Evolutionary conservation across 1,140 invertebrate genomes (phyloP).

Genomic region (Oppia nitens): DNA sequence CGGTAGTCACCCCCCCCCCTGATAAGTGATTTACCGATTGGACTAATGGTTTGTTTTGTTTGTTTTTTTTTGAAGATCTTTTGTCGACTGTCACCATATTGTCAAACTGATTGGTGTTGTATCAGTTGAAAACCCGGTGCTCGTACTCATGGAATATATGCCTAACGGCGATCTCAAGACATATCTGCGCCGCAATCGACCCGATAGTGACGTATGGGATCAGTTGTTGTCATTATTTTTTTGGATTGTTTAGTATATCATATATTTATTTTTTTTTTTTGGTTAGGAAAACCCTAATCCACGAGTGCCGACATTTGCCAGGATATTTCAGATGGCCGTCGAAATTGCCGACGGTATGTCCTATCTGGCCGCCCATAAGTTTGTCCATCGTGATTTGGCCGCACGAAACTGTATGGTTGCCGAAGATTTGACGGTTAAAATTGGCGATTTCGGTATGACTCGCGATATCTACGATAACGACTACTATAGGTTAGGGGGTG

Average conservation of each 20-base stretch:
- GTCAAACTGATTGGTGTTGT: slow-evolving; percentile 84
- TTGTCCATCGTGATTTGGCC: slow-evolving; percentile 89
- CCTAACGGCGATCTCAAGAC: slow-evolving; percentile 79
- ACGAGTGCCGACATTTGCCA: not conserved
- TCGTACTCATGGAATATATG: slow-evolving; percentile 97
- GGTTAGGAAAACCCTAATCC: not conserved
- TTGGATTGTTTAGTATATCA: slow-evolving; percentile 69
- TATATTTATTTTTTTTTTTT: slow-evolving; percentile 65
- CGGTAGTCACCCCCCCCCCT: too few relatives aligned
- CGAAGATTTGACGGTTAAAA: slow-evolving; percentile 80
- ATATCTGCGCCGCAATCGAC: slow-evolving; percentile 67
- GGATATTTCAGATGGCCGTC: slow-evolving; percentile 35
- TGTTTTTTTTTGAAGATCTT: not conserved
- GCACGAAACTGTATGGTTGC: slow-evolving; percentile 90
- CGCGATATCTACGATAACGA: slow-evolving; percentile 73
- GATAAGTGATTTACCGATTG: too few relatives aligned
- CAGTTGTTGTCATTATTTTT: slow-evolving; percentile 41
- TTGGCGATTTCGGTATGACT: slow-evolving; percentile 83
- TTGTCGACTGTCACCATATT: slow-evolving; percentile 27
- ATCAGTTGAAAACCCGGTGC: slow-evolving; percentile 65
- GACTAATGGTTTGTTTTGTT: not conserved
- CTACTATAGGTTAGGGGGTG: slow-evolving; percentile 39
- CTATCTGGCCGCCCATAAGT: slow-evolving; percentile 81
- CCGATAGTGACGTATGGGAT: slow-evolving; percentile 37
- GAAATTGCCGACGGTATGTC: slow-evolving; percentile 82